Base-by-base conservation (phyloP, 2,797 vertebrate species). In the Natrix natrix region DNA sequence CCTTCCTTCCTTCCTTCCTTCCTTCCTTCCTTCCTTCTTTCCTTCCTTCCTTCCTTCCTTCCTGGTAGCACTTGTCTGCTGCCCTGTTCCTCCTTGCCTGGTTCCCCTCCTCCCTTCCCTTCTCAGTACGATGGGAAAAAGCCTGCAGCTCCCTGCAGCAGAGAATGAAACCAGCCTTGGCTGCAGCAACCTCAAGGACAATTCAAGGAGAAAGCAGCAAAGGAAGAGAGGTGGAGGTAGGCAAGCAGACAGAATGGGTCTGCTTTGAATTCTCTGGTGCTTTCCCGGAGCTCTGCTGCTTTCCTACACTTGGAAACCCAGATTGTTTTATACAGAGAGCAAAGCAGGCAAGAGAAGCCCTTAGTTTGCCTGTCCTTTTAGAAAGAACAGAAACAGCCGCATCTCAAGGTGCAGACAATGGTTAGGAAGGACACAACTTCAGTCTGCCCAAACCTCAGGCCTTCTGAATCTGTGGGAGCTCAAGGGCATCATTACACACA, bases 171-270 rank as follows among this genome's bases (percentile, higher is more conserved):
- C 66, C 69, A 56, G 90, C n/a, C 52, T 59, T 22, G 57, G 87
- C 66, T 63, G 90, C 92, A 22, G 90, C 93, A 92, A 90, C 60
- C 63, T 91, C 93, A 94, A 92, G 90, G 91, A 83, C 94, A 55
- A 88, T 88, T 92, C 92, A 92, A 93, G 94, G 92, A 28, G 90
- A 92, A 92, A 87, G 55, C 83, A 13, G 90, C 28, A 26, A 57
- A 91, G 91, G 37, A 57, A 89, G 87, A 89, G 87, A 55, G 87
- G 83, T 55, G n/a, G 48, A 92, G 55, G 78, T 32, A 90, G 24
- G 37, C 48, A n/a, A 28, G 78, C 16, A 78, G 88, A 37, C 90
- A 89, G 55, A 86, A 14, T 43, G n/a, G 16, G 88, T 61, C 24
- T 94, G 87, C 74, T 6, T 10, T 43, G 87, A 32, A 83, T 89